phyloP scores from a whole-genome alignment of 2,888 invertebrate genomes.

The Carcina quercana region DNA sequence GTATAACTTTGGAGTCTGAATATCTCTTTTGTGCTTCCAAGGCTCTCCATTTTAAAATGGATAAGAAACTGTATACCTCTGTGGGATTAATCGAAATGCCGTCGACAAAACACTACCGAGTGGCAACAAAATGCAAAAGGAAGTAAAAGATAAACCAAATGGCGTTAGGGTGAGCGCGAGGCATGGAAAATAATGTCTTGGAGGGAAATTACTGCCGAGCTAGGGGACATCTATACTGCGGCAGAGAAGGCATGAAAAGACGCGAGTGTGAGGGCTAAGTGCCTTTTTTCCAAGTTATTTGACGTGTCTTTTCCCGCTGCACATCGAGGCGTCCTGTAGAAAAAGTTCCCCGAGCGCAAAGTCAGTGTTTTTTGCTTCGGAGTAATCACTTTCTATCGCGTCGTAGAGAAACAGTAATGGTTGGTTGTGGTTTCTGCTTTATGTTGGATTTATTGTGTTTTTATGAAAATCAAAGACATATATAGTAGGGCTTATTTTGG shows the following conservation, averaged over 20 bases:
- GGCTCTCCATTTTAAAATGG: neutral
- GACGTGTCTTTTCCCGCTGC: slow-evolving; percentile 32
- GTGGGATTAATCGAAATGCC: slow-evolving; percentile 2
- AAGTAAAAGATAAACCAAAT: slow-evolving; percentile 30
- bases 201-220: slow-evolving; percentile 45
- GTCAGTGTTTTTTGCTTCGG: neutral
- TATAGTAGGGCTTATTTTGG: too few species aligned
- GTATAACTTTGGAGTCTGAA: too few species aligned
- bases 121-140: slow-evolving; percentile 21
- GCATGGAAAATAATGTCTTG: slow-evolving; percentile 52
- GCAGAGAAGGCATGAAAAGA: too few species aligned
- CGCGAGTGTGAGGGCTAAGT: slow-evolving; percentile 50
- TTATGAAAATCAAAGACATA: too few species aligned
- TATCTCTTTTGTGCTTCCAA: too few species aligned
- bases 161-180: slow-evolving; percentile 37
- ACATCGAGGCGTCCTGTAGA: neutral
- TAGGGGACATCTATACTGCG: too few species aligned
- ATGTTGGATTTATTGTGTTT: too few species aligned
- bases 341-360: neutral
- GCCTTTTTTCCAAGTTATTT: slow-evolving; percentile 63
- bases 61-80: neutral
- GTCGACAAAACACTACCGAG: slow-evolving; percentile 9
- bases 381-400: slow-evolving; percentile 6
- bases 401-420: too few species aligned
- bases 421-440: too few species aligned